phyloP scores from a whole-genome alignment of 92 coral and sea anemone genomes.

The Porites lobata region DNA sequence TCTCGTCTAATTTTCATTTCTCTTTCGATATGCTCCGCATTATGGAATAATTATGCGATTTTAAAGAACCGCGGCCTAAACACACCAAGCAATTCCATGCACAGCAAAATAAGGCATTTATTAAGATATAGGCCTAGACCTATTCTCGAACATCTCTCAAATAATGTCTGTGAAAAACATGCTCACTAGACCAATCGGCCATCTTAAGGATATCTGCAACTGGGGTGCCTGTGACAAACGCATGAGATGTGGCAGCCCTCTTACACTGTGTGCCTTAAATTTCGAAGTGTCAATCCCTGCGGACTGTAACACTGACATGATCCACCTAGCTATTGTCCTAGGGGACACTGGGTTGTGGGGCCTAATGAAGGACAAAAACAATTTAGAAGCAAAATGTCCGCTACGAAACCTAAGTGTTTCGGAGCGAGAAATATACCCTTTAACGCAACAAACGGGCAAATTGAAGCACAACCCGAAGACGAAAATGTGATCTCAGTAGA shows the following conservation, averaged over 20 bases:
- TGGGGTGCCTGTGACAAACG: slow-evolving; percentile 43
- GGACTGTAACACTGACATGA: slow-evolving; percentile 37
- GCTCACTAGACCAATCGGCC: too few relatives aligned
- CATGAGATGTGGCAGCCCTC: too few relatives aligned
- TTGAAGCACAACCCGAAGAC: too few relatives aligned
- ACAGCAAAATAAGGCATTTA: background rate
- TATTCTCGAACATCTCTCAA: background rate
- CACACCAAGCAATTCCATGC: background rate
- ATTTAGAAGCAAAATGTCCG: too few relatives aligned
- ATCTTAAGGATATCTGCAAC: slow-evolving; percentile 32
- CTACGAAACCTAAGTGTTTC: too few relatives aligned
- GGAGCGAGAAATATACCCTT: too few relatives aligned
- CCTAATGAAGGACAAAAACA: too few relatives aligned
- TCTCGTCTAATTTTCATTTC: too few relatives aligned
- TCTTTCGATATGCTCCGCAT: slow-evolving; percentile 7
- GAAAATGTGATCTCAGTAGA: too few relatives aligned
- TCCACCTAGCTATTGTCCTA: slow-evolving; percentile 46
- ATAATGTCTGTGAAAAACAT: slow-evolving; percentile 35
- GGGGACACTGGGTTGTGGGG: too few relatives aligned
- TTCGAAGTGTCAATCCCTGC: slow-evolving; percentile 41
- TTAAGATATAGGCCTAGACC: background rate
- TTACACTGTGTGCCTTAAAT: too few relatives aligned
- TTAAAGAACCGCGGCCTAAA: slow-evolving; percentile 66
- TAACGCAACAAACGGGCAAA: too few relatives aligned
- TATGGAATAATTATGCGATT: slow-evolving; percentile 77